Conservation (phyloP, 2,797 vertebrate species). For the Spatula clypeata region DNA sequence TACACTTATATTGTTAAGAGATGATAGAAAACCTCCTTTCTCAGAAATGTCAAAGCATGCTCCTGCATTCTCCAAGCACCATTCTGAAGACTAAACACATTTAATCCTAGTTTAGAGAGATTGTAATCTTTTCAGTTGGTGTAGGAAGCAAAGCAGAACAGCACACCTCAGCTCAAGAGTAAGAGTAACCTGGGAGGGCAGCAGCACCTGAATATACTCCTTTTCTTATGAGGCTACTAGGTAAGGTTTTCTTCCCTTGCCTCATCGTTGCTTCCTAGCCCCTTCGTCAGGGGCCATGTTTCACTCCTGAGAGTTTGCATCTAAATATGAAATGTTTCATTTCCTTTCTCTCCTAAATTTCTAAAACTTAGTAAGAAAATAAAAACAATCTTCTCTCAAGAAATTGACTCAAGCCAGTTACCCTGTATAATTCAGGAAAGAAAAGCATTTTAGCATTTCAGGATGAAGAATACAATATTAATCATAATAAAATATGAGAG, state of each 20-base stretch:
- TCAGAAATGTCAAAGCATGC: background rate
- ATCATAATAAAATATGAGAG: slow-evolving; percentile 35
- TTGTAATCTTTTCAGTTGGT: background rate
- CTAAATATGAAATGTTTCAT: background rate
- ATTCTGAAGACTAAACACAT: background rate
- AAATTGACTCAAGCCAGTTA: slow-evolving; percentile 9
- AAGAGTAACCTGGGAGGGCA: background rate
- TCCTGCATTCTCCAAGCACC: background rate
- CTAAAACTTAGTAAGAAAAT: background rate
- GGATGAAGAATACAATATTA: background rate
- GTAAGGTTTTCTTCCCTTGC: background rate
- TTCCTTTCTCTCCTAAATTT: background rate
- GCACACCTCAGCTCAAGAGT: background rate
- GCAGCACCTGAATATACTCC: background rate
- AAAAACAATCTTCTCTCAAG: background rate
- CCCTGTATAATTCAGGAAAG: background rate
- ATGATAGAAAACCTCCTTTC: background rate
- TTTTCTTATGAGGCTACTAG: background rate
- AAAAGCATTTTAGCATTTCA: slow-evolving; percentile 31
- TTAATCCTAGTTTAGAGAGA: background rate
- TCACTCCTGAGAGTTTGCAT: background rate
- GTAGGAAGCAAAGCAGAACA: background rate
- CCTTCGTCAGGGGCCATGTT: background rate
- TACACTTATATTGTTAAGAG: background rate
- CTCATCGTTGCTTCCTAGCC: background rate